Base-by-base conservation (phyloP, 2,113 vertebrate genomes). In the Thalassoma bifasciatum region DNA sequence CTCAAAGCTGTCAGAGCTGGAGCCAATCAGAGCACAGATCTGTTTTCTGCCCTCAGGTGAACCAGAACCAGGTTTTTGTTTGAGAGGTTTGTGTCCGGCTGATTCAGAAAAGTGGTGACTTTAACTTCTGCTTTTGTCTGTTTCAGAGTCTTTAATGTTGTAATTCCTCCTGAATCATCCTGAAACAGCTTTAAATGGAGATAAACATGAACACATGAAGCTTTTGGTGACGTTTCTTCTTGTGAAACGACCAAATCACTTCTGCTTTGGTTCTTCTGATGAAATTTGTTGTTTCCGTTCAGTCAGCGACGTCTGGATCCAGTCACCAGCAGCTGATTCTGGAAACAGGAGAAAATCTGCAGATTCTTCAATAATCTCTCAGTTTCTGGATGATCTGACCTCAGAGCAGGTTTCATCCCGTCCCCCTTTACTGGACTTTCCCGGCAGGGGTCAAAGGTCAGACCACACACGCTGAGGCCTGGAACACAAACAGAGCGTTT, bases 361-460 rank as follows among this genome's bases (percentile, higher is more conserved):
- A 8, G n/a, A 23, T 22, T n/a, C 16, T 78, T 26, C 16, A 36
- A 42, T 44, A 1, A 66, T 42, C 23, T 44, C 24, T n/a, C 17
- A 13, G 30, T 30, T n/a, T 30, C 30, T 30, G 30, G 30, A 42
- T 12, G 11, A 12, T 42, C 17, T 46, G 17, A n/a, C 44, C 14
- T 46, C 17, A 54, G 57, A 68, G 72, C 79, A 83, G 76, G 77
- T 83, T 80, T 42, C 26, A 42, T 86, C 75, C 73, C 77, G 85
- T 61, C 63, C 59, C 24, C 23, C 49, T 63, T 54, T 23, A 19
- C 77, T 42, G n/a, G 50, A 63, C 24, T 73, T 57, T 62, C 38
- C 46, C 62, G 14, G 72, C 64, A 81, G 56, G 80, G 75, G 78
- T 53, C 72, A 85, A 82, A 89, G 72, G 58, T 14, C 64, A 85